These are phyloP conservation scores for Drosophila kambysellisi DNA, from an alignment of 2,888 invertebrate species.

Conservation along the genomic window DNA sequence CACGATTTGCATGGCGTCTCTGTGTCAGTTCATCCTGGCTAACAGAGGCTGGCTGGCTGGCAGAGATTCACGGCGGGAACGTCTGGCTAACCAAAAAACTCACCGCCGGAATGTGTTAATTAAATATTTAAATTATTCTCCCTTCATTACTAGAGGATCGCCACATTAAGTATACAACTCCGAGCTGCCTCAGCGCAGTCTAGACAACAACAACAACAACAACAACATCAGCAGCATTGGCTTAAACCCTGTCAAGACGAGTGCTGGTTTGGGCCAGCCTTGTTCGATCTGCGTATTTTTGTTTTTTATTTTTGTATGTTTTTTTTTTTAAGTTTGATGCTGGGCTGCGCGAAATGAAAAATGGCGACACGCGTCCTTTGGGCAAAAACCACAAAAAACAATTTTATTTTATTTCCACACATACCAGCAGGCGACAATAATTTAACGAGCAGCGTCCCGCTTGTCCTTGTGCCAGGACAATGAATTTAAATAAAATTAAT, in stretches of 20 bases:
- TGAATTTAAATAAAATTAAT: constrained; percentile 73
- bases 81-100: constrained; percentile 17
- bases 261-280: constrained; percentile 20
- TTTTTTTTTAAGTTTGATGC: constrained; percentile 23
- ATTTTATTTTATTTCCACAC: constrained; percentile 70
- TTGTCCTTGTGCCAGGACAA: constrained; percentile 59
- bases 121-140: constrained; percentile 77
- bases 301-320: constrained; percentile 22
- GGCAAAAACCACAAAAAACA: constrained; percentile 74
- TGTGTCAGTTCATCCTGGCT: constrained; percentile 7
- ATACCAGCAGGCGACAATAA: constrained; percentile 42
- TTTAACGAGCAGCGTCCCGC: constrained; percentile 42
- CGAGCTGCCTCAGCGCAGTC: constrained; percentile 27
- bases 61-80: constrained; percentile 27
- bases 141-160: constrained; percentile 49
- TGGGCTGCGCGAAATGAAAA: constrained; percentile 57
- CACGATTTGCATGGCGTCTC: constrained; percentile 69
- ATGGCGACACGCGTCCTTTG: constrained; percentile 72
- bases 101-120: constrained; percentile 75
- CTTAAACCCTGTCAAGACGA: constrained; percentile 40
- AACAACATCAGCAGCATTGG: background rate
- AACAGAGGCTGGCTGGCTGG: background rate
- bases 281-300: constrained; percentile 60
- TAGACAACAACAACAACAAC: constrained; percentile 49
- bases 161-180: constrained; percentile 23